Evolutionary conservation across 2,113 vertebrate species (phyloP).

Genomic region (Rhineura floridana): DNA sequence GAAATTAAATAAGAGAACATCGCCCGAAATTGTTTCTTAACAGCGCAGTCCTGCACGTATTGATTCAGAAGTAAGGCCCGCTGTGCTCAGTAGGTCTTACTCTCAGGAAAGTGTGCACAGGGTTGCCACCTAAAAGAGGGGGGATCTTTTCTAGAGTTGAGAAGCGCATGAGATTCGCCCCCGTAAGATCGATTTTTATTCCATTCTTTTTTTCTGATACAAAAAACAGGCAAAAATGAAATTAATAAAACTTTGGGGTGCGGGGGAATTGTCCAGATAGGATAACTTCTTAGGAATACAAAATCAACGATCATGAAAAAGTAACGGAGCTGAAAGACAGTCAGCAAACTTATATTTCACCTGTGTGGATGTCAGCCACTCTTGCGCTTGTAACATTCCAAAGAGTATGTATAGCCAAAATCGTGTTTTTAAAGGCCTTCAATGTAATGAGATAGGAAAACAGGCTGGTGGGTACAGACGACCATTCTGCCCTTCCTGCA

Average conservation of each 20-base stretch:
- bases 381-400: neutral
- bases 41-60: no score
- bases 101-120: no score
- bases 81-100: no score
- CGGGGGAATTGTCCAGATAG: neutral
- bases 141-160: neutral
- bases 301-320: neutral
- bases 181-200: neutral
- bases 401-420: no score
- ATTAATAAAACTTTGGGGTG: neutral
- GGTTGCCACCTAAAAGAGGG: neutral
- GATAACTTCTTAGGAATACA: neutral
- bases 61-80: no score
- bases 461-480: neutral
- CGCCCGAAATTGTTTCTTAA: fast-evolving
- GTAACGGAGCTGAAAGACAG: no score
- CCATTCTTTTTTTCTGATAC: neutral
- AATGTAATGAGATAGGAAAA: no score
- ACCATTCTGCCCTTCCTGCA: neutral
- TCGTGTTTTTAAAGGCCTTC: no score
- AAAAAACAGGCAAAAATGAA: neutral
- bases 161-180: neutral
- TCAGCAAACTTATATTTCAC: no score
- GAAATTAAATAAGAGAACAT: no score
- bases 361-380: fast-evolving